Base-by-base conservation (phyloP, 2,888 invertebrate genomes). In the Acleris holmiana region DNA sequence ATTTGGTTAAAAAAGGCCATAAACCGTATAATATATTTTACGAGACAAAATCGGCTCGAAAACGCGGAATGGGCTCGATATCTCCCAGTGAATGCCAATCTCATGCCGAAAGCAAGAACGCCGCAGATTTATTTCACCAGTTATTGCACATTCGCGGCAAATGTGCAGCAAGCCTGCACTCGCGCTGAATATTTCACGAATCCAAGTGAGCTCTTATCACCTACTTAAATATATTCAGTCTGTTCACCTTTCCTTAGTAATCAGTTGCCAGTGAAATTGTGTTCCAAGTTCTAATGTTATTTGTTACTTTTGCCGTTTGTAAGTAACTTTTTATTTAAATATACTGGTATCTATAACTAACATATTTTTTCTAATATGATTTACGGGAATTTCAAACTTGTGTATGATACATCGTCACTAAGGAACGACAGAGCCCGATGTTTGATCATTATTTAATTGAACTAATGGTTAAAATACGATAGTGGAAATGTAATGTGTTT, bases 91-190 rank as follows among this genome's bases (percentile, higher is more conserved):
- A 74, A 74, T 71, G 76, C 76, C 76, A 76, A 78, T 77, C 75
- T 69, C 69, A 70, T 73, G 76, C 76, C 76, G 70, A 76, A 75
- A 78, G 72, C 76, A 78, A 76, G 77, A 75, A 69, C 74, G 65
- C 69, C 46, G 70, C 69, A 81, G 83, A 84, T 85, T 83, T 84
- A 84, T 83, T 73, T 73, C 71, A 61, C 69, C 74, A 72, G 82
- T 81, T 83, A 85, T 84, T 84, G 82, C 84, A 83, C 80, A 82
- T 84, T 83, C 76, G 74, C 74, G 62, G 75, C 79, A 83, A 84
- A 80, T 80, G 80, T 82, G 82, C 78, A 74, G 75, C 71, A 74
- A 72, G 74, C 78, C 74, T 80, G 78, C 76, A 73, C 76, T 67
- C 72, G 71, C 51, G 68, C 67, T 75, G 78, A 77, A 80, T 82